Percentiles rank a stretch among this genome's conserved stretches.
Conservation (phyloP, 35 echinoderm and acorn worm species). For the Holothuria glaberrima region DNA sequence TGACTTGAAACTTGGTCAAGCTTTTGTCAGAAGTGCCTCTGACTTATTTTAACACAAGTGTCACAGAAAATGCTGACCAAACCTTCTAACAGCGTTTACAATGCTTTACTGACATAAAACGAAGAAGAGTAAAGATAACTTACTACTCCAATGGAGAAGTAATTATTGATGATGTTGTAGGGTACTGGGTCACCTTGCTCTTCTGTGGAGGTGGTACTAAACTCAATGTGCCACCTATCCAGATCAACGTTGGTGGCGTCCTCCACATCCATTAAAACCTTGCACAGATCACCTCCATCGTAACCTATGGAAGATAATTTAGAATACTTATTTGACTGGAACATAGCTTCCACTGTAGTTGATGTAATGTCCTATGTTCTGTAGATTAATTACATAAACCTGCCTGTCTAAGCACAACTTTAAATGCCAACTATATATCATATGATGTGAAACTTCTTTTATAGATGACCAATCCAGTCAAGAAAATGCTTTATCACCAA, state of each 20-base stretch:
- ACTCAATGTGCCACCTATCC: constrained; percentile 97
- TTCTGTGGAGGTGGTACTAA: constrained; percentile 88
- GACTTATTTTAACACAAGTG: no score
- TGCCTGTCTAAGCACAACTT: no score
- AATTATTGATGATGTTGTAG: constrained; percentile 99
- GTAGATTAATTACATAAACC: no score
- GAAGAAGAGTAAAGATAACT: constrained; percentile 28
- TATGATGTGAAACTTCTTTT: no score
- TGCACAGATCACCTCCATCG: constrained; percentile 86
- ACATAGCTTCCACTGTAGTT: background rate
- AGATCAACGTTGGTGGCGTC: constrained; percentile 67
- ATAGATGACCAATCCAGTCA: no score
- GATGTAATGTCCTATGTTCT: no score
- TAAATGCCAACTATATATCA: no score
- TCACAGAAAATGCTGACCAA: background rate
- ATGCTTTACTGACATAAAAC: background rate
- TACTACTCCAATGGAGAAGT: constrained; percentile 99
- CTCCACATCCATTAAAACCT: constrained; percentile 79
- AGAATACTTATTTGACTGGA: background rate
- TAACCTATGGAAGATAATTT: constrained; percentile 66
- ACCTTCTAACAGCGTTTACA: background rate
- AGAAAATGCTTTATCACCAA: no score
- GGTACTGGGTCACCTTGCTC: constrained; percentile 98
- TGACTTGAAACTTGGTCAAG: no score
- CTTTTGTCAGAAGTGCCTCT: no score